These are phyloP conservation scores for Cephus nigrinus DNA, from an alignment of 2,888 invertebrate genomes.

Conservation along the genomic window DNA sequence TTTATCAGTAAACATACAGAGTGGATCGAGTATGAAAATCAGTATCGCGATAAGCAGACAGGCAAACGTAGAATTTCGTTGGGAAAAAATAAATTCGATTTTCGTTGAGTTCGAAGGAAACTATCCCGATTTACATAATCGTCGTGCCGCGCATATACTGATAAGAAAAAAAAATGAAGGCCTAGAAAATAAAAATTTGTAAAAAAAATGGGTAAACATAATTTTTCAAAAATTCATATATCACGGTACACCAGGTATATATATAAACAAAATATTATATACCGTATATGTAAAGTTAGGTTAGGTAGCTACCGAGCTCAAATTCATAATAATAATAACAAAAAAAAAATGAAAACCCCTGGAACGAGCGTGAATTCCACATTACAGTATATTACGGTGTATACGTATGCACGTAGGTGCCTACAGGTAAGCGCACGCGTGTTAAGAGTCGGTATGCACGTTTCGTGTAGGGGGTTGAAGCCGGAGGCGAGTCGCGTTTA, in stretches of 20 bases:
- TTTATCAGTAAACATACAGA: background rate
- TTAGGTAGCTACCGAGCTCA: slow-evolving; percentile 9
- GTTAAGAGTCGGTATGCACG: slow-evolving; percentile 3
- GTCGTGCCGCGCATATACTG: background rate
- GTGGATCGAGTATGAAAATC: background rate
- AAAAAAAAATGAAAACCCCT: slow-evolving; percentile 22
- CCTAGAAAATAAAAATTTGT: background rate
- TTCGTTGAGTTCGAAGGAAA: background rate
- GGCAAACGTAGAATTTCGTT: background rate
- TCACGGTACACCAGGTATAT: background rate
- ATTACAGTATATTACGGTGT: background rate
- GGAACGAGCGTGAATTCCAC: slow-evolving; percentile 2
- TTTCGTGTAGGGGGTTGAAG: slow-evolving; percentile 21
- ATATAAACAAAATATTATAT: background rate
- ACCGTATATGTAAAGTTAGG: background rate
- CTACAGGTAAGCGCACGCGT: background rate
- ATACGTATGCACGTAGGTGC: background rate
- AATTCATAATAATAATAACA: slow-evolving; percentile 6
- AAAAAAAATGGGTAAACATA: background rate
- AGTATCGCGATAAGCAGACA: background rate
- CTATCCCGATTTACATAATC: background rate
- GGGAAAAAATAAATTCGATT: background rate
- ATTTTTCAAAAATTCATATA: background rate
- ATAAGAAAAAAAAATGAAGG: background rate
- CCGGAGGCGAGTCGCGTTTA: slow-evolving; percentile 56